Conservation (phyloP, 2,113 vertebrate species). For the Corythoichthys intestinalis region DNA sequence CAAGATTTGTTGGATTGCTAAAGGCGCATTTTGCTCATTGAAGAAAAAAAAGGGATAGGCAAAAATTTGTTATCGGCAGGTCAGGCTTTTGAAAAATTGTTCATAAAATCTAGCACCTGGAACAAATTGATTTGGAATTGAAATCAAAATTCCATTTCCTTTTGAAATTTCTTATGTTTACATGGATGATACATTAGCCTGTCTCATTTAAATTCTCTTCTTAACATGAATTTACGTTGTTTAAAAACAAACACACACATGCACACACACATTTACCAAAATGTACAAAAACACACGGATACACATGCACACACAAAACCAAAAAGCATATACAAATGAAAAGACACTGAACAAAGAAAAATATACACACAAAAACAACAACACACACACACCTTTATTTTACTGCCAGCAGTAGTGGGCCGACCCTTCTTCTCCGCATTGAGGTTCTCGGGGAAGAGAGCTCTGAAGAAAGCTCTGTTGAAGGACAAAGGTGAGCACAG, state of each 20-base stretch:
- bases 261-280: neutral
- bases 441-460: slow-evolving; percentile 91
- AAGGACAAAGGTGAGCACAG: slow-evolving; percentile 19
- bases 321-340: neutral
- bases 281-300: neutral
- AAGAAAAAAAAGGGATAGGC: too few species aligned
- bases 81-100: too few species aligned
- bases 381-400: slow-evolving; percentile 86
- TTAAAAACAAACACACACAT: neutral
- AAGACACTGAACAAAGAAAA: neutral
- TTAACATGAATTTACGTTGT: neutral
- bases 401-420: slow-evolving; percentile 93
- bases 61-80: too few species aligned
- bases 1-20: too few species aligned
- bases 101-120: too few species aligned
- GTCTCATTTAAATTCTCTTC: too few species aligned
- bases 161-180: too few species aligned
- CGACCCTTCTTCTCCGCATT: slow-evolving; percentile 97
- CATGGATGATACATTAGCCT: too few species aligned
- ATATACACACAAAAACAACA: slow-evolving; percentile 5
- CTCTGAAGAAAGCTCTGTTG: slow-evolving; percentile 88
- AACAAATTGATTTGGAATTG: too few species aligned
- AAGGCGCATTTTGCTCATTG: too few species aligned
- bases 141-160: too few species aligned
- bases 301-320: neutral